These are phyloP conservation scores for Garra rufa DNA, from an alignment of 2,113 vertebrate species.

Conservation along the genomic window DNA sequence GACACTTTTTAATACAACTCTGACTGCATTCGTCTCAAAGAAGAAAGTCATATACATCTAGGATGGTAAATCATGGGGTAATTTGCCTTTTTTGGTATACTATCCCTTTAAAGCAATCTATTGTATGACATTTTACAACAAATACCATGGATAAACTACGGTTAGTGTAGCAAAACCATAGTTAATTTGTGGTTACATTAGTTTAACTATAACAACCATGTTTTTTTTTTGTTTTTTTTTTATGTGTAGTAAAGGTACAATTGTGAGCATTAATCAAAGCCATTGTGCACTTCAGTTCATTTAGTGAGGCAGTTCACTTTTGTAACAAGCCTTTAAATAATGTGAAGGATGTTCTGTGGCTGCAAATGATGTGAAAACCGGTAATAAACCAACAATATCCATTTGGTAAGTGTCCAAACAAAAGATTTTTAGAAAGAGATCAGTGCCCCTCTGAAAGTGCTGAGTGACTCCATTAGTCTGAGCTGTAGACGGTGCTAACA, in stretches of 20 bases:
- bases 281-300: background rate
- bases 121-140: no score
- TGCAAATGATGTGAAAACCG: background rate
- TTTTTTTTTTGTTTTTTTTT: no score
- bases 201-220: no score
- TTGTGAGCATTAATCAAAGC: background rate
- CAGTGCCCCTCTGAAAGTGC: background rate
- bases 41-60: no score
- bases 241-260: background rate
- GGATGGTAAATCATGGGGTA: no score
- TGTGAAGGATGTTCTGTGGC: background rate
- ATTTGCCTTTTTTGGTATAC: no score
- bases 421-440: background rate
- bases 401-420: background rate
- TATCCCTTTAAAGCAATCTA: no score
- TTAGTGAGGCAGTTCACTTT: background rate
- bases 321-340: background rate
- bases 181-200: no score
- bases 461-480: slow-evolving; percentile 16
- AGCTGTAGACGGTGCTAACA: background rate
- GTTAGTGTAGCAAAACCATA: no score
- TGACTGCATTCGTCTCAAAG: no score
- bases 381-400: background rate
- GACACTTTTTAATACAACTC: no score
- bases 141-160: no score